Percentiles rank a stretch among this genome's conserved stretches.
phyloP scores from a whole-genome alignment of 2,797 vertebrate genomes.

The Danio tinwini region DNA sequence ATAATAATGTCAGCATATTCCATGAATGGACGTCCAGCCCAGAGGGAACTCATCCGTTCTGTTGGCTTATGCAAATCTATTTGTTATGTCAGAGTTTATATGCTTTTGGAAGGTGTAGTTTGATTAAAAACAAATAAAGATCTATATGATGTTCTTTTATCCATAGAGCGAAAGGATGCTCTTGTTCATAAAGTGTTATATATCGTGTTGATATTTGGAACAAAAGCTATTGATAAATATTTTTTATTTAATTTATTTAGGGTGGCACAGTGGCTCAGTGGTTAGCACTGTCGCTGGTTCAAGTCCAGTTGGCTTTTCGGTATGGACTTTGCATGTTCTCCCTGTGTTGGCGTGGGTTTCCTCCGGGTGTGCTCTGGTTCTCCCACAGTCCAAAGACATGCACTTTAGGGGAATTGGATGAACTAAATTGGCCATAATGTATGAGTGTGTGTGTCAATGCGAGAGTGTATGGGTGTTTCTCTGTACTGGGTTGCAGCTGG shows the following conservation, averaged over 20 bases:
- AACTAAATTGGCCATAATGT: no score
- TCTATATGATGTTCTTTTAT: background rate
- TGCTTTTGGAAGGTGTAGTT: background rate
- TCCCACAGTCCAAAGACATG: no score
- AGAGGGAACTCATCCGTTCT: background rate
- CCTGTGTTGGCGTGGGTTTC: no score
- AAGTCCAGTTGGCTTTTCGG: no score
- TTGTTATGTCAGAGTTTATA: background rate
- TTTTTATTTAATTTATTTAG: slow-evolving; percentile 3
- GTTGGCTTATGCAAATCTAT: slow-evolving; percentile 1
- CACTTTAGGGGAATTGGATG: no score
- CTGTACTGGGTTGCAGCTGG: no score
- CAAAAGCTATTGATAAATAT: background rate
- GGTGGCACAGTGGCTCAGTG: no score
- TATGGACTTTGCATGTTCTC: no score
- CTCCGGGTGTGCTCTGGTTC: no score
- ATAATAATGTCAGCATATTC: slow-evolving; percentile 4
- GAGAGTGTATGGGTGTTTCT: no score
- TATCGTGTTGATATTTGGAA: background rate
- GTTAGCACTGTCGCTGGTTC: no score
- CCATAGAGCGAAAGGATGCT: background rate
- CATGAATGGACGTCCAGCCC: background rate
- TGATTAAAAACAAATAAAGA: background rate
- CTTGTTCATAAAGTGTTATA: background rate
- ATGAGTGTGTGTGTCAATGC: no score